Percentiles rank a stretch among this genome's conserved stretches.
Conservation (phyloP, 2,113 vertebrate genomes). For the Aspidoscelis tigris region DNA sequence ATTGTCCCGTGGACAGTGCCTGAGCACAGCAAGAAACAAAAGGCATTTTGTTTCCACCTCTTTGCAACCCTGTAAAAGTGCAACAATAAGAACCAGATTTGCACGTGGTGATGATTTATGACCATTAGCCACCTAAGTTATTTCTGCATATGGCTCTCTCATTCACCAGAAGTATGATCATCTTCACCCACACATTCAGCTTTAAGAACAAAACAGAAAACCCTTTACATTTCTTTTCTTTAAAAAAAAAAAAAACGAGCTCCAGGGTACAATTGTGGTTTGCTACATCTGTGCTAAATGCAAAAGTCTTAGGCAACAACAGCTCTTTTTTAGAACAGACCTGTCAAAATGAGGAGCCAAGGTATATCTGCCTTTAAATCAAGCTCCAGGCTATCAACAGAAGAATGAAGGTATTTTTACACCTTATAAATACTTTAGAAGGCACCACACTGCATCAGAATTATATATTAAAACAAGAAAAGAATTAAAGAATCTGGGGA, state of each 20-base stretch:
- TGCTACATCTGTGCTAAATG: conserved; percentile 15
- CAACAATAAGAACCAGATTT: conserved; percentile 32
- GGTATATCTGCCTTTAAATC: neutral
- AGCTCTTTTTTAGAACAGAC: neutral
- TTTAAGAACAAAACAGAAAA: neutral
- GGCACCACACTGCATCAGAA: neutral
- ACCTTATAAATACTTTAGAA: neutral
- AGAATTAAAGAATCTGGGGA: neutral
- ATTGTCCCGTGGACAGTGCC: neutral
- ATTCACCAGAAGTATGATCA: conserved; percentile 3
- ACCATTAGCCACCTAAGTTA: neutral
- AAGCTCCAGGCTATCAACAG: conserved; percentile 4
- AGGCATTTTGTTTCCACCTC: neutral
- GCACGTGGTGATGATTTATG: conserved; percentile 20
- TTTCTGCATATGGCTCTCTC: neutral
- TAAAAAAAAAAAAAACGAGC: neutral
- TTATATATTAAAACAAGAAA: neutral
- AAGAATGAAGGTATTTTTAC: neutral
- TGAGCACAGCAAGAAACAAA: neutral
- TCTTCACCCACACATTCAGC: neutral
- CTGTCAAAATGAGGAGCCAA: conserved; percentile 10
- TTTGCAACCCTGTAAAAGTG: neutral
- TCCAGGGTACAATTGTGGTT: neutral
- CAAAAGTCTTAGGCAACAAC: neutral
- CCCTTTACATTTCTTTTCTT: too few species aligned